Conservation (phyloP, 1,140 invertebrate species). For the Drosophila serrata region DNA sequence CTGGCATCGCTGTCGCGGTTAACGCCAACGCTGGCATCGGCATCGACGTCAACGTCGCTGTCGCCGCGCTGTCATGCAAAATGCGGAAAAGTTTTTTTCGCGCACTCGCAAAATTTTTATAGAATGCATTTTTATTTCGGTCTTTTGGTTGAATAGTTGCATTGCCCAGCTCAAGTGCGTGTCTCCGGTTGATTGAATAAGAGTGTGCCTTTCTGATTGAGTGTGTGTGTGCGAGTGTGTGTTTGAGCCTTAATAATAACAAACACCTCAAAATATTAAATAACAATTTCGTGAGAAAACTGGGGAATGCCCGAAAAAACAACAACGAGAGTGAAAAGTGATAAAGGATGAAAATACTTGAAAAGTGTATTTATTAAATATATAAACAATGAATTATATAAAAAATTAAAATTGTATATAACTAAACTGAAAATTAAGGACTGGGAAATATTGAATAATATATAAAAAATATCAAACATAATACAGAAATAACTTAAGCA, state of each 20-base stretch:
- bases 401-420: not conserved
- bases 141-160: constrained; percentile 83
- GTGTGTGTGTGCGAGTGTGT: constrained; percentile 14
- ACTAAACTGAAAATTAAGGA: not conserved
- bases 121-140: constrained; percentile 83
- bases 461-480: not conserved
- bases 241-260: constrained; percentile 29
- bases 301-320: constrained; percentile 5
- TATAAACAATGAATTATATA: not conserved
- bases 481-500: not conserved
- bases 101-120: constrained; percentile 83
- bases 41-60: constrained; percentile 50
- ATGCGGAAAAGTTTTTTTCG: constrained; percentile 82
- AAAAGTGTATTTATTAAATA: not conserved
- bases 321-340: constrained; percentile 26
- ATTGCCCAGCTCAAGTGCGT: constrained; percentile 69
- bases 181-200: constrained; percentile 54
- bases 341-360: not conserved
- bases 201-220: constrained; percentile 28
- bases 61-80: constrained; percentile 72
- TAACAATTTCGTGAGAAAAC: constrained; percentile 57
- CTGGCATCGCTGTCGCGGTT: constrained; percentile 43
- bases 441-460: not conserved
- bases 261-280: constrained; percentile 19
- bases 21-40: constrained; percentile 12